Evolutionary conservation across 2,113 vertebrate genomes (phyloP).

Genomic region (Eulemur macaco): DNA sequence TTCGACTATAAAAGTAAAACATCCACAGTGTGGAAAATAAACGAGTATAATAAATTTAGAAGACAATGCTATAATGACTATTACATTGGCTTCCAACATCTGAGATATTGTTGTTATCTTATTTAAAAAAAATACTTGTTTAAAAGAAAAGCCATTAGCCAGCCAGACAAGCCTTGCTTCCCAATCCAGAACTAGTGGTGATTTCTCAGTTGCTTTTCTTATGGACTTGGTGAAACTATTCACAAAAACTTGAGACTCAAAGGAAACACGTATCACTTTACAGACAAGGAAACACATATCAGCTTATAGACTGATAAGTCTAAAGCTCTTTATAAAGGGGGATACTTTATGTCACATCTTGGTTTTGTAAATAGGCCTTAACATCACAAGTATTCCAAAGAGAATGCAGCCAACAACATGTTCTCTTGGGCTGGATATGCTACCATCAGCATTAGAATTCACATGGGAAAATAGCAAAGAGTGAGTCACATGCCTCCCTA

Average conservation of each 20-base stretch:
- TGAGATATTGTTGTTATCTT: neutral
- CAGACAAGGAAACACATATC: neutral
- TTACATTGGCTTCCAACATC: neutral
- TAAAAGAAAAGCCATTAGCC: neutral
- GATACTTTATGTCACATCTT: neutral
- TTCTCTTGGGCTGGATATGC: neutral
- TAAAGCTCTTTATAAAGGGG: neutral
- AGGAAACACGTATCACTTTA: neutral
- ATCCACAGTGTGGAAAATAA: neutral
- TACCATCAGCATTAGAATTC: neutral
- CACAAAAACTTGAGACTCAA: neutral
- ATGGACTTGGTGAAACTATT: neutral
- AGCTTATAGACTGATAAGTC: neutral
- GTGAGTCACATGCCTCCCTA: neutral
- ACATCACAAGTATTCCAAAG: neutral
- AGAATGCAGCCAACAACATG: neutral
- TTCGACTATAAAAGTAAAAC: neutral
- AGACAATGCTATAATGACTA: neutral
- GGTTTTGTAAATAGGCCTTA: neutral
- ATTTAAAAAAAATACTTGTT: neutral
- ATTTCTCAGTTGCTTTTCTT: constrained; percentile 5
- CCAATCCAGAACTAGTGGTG: neutral
- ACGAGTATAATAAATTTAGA: neutral
- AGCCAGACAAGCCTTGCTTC: neutral
- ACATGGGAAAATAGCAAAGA: neutral